These are phyloP conservation scores for Ridgeia piscesae DNA, from an alignment of 1,140 invertebrate species.

Conservation along the genomic window DNA sequence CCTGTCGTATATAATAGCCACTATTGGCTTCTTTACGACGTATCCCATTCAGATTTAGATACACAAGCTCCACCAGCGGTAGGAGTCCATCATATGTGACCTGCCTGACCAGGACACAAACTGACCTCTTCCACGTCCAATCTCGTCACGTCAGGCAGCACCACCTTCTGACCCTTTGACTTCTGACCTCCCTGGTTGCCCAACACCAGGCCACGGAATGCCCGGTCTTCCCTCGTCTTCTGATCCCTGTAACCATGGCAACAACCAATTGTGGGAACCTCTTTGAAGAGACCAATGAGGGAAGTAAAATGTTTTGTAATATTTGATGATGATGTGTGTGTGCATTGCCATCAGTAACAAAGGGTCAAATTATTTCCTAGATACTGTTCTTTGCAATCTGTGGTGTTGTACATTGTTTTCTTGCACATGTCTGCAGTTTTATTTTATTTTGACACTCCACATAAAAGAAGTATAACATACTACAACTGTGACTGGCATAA, in stretches of 20 bases:
- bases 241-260: slow-evolving; percentile 23
- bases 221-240: slow-evolving; percentile 33
- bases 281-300: neutral
- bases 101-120: neutral
- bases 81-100: neutral
- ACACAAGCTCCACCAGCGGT: neutral
- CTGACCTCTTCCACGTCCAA: slow-evolving; percentile 17
- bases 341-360: no score
- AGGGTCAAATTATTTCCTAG: no score
- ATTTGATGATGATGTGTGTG: no score
- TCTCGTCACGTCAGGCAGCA: slow-evolving; percentile 8
- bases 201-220: slow-evolving; percentile 36
- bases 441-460: no score
- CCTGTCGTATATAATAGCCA: no score
- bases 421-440: no score
- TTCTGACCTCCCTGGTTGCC: slow-evolving; percentile 37
- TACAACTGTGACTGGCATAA: no score
- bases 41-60: neutral
- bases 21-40: no score
- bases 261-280: neutral
- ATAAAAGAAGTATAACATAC: no score
- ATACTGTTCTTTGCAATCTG: no score
- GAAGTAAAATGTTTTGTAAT: no score
- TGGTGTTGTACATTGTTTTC: no score
- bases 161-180: slow-evolving; percentile 16